phyloP scores from a whole-genome alignment of 1,140 invertebrate species.

The Saccostrea cuccullata region DNA sequence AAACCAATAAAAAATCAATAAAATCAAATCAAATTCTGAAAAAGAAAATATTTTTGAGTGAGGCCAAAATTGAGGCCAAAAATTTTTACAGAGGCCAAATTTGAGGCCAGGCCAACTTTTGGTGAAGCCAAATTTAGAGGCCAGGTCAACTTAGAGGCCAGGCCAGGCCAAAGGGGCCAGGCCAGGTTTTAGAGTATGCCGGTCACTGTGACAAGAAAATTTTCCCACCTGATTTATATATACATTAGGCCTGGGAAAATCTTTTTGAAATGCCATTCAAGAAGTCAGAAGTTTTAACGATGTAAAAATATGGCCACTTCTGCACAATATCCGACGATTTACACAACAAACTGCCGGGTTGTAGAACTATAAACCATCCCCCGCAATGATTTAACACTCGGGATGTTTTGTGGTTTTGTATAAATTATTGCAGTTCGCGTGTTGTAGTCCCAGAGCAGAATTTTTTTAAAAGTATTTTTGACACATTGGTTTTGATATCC shows the following conservation, averaged over 20 bases:
- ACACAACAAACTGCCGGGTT: neutral
- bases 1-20: no score
- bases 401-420: neutral
- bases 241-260: conserved; percentile 3
- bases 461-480: no score
- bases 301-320: conserved; percentile 10
- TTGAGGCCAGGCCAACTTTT: no score
- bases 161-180: no score
- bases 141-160: no score
- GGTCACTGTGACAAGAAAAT: conserved; percentile 6
- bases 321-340: conserved; percentile 17
- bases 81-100: no score
- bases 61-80: no score
- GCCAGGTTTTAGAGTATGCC: no score
- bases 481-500: no score
- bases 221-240: conserved; percentile 3
- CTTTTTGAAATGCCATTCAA: conserved; percentile 10
- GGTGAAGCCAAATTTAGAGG: no score
- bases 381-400: conserved; percentile 5
- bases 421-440: neutral
- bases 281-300: conserved; percentile 4
- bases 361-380: conserved; percentile 4
- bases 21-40: no score
- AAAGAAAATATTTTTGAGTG: no score
- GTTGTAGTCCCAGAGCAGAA: neutral